Conservation (phyloP, 2,888 invertebrate species). For the Erebia ligea region DNA sequence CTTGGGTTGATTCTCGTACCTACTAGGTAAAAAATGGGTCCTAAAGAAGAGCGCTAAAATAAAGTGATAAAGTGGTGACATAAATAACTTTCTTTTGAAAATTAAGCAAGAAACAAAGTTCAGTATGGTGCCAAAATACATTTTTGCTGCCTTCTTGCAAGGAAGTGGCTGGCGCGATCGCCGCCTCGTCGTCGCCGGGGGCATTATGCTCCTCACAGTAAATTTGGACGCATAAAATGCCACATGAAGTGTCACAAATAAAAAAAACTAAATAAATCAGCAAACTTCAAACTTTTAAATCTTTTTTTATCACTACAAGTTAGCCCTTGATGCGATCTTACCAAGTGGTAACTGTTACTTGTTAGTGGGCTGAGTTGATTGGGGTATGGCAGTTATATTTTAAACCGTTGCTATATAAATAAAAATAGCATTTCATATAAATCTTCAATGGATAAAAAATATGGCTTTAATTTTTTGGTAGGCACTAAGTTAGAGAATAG, state of each 20-base stretch:
- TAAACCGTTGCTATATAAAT: too few species aligned
- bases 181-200: conserved; percentile 64
- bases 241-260: conserved; percentile 9
- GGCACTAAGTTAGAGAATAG: too few species aligned
- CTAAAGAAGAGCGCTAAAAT: background rate
- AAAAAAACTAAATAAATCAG: too few species aligned
- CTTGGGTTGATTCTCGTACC: background rate
- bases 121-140: conserved; percentile 65
- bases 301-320: too few species aligned
- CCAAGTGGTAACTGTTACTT: too few species aligned
- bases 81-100: conserved; percentile 32
- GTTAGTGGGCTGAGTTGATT: too few species aligned
- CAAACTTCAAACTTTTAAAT: too few species aligned
- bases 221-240: conserved; percentile 50
- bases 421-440: too few species aligned
- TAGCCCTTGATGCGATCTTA: too few species aligned
- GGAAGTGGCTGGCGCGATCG: conserved; percentile 61
- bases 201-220: conserved; percentile 51
- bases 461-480: too few species aligned
- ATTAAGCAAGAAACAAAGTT: conserved; percentile 38
- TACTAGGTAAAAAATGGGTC: background rate
- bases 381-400: too few species aligned
- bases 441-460: too few species aligned
- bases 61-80: conserved; percentile 23
- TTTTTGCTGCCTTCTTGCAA: conserved; percentile 65